Evolutionary conservation across 2,797 vertebrate genomes (phyloP).

Genomic region (Loris lydekkerianus): DNA sequence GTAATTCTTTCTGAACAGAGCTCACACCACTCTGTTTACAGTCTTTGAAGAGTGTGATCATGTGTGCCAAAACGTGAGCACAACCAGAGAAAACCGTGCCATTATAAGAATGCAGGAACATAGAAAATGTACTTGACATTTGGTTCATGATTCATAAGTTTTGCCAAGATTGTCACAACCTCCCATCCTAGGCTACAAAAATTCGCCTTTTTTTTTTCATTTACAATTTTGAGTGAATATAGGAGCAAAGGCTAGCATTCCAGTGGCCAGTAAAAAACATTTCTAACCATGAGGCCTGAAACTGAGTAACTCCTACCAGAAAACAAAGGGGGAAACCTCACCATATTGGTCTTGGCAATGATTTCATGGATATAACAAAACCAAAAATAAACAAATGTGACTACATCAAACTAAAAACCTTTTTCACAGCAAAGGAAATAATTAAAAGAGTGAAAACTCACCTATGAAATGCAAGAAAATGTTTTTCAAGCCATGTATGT

Average conservation of each 20-base stretch:
- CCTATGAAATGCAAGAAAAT: not conserved
- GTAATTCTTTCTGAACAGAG: constrained; percentile 56
- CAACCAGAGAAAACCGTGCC: constrained; percentile 37
- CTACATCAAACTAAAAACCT: not conserved
- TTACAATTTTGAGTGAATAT: constrained; percentile 35
- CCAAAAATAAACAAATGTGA: not conserved
- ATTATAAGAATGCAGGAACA: constrained; percentile 40
- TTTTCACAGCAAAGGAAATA: not conserved
- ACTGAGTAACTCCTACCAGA: not conserved
- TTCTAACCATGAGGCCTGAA: not conserved
- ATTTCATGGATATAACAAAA: not conserved
- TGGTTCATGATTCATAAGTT: constrained; percentile 51
- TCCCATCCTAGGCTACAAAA: not conserved
- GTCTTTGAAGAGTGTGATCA: constrained; percentile 59
- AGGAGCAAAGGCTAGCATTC: not conserved
- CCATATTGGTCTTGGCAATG: not conserved
- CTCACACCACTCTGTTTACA: constrained; percentile 63
- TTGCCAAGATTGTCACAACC: constrained; percentile 24
- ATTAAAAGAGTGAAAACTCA: not conserved
- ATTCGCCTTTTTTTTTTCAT: constrained; percentile 3
- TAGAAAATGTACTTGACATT: constrained; percentile 33
- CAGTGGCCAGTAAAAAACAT: constrained; percentile 12
- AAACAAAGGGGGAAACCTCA: not conserved
- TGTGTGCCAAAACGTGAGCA: constrained; percentile 46
- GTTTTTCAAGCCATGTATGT: not conserved